Evolutionary conservation across 2,797 vertebrate genomes (phyloP), one percentile per base, ranked within the genome.

Genomic region (Babyrousa celebensis): DNA sequence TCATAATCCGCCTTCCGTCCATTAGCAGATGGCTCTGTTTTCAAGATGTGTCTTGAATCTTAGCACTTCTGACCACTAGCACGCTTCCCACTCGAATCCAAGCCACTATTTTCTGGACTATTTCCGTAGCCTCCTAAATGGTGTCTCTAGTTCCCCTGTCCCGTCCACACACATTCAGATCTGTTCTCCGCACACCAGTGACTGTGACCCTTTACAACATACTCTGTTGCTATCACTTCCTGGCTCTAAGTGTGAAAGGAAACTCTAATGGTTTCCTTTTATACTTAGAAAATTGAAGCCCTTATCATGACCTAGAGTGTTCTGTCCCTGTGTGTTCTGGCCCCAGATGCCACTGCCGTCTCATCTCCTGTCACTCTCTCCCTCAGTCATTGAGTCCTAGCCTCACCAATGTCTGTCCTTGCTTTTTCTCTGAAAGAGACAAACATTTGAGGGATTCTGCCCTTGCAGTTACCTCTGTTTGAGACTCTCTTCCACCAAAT

Each of bases 281-380:
- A 6, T 2, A 52, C 16, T 54, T 89, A 70, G 67, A 25, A 23
- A 54, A 40, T 14, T 40, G 8, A 7, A 18, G 62, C 40, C 29
- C 62, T 82, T 65, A 20, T n/a, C n/a, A 8, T 21, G 52, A 4
- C 43, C 29, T 48, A 16, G 68, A 54, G 36, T 52, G 15, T 12
- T 5, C 29, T 23, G 12, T 2, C 12, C 6, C 29, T 18, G 9
- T 3, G 1, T 3, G 3, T 63, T 32, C 9, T 27, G 12, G 20
- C 12, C 16, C n/a, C 43, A 0, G 25, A 14, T 29, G 10, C 84
- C 3, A 18, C 27, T 27, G 16, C 10, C 4, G 15, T 40, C 1
- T 67, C 23, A 5, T 52, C 15, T 84, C 17, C 63, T 54, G 1
- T 63, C 63, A 17, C 12, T 56, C 18, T 36, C 1, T 23, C 40